A percentile compares a stretch with the other conserved stretches of the same genome.
phyloP scores from a whole-genome alignment of 1,140 invertebrate genomes.

The Cyclina sinensis region DNA sequence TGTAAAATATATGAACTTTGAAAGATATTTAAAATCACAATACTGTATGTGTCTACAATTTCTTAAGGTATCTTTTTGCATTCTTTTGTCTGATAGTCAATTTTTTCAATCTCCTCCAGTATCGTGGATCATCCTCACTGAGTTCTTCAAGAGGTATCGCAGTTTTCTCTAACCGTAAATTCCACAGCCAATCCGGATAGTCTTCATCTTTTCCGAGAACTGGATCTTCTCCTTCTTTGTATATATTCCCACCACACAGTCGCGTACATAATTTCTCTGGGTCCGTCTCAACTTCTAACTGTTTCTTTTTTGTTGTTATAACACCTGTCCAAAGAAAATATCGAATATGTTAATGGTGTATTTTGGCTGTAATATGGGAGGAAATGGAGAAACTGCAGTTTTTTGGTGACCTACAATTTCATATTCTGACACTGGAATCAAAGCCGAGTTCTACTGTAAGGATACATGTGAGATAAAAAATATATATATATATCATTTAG shows the following conservation, averaged over 20 bases:
- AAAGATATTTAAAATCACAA: too few species aligned
- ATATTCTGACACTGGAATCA: too few species aligned
- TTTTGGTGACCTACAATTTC: too few species aligned
- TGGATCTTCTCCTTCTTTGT: slow-evolving; percentile 92
- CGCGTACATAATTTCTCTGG: slow-evolving; percentile 92
- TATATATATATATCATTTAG: too few species aligned
- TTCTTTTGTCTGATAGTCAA: slow-evolving; percentile 63
- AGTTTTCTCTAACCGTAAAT: slow-evolving; percentile 89
- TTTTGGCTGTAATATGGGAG: too few species aligned
- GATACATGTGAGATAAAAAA: too few species aligned
- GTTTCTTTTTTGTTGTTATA: slow-evolving; percentile 60
- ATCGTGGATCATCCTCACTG: slow-evolving; percentile 92
- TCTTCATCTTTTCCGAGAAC: slow-evolving; percentile 94
- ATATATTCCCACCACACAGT: slow-evolving; percentile 95
- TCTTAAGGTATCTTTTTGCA: slow-evolving; percentile 50
- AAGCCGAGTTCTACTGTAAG: too few species aligned
- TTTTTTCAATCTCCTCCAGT: slow-evolving; percentile 90
- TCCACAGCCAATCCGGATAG: slow-evolving; percentile 98
- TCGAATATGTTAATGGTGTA: too few species aligned
- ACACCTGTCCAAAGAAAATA: too few species aligned
- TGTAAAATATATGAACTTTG: too few species aligned
- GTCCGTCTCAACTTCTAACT: slow-evolving; percentile 93
- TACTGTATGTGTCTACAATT: too few species aligned
- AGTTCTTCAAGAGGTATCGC: slow-evolving; percentile 91
- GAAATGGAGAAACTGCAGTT: too few species aligned